These are phyloP conservation scores for Aphis craccivora DNA, from an alignment of 1,140 invertebrate genomes.

Conservation along the genomic window DNA sequence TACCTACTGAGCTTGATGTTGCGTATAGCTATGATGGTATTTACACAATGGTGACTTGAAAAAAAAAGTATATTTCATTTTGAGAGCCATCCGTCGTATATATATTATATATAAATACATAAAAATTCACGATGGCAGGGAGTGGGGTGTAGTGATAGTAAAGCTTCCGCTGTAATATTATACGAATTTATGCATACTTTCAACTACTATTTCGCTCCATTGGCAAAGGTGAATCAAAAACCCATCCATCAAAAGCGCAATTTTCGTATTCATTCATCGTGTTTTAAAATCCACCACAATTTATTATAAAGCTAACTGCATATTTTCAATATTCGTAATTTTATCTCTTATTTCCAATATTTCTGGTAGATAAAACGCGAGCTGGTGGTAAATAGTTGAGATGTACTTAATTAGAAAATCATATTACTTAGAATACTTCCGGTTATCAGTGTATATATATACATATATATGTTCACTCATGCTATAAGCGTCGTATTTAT, in stretches of 20 bases:
- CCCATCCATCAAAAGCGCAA: slow-evolving; percentile 34
- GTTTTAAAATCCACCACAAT: not conserved
- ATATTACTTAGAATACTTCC: not conserved
- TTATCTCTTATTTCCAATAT: not conserved
- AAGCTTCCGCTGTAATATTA: not conserved
- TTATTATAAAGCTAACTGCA: not conserved
- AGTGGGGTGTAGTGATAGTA: not conserved
- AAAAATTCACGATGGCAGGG: not conserved
- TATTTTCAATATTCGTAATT: not conserved
- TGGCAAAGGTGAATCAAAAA: slow-evolving; percentile 31
- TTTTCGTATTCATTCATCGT: not conserved
- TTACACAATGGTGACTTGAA: not conserved
- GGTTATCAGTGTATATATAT: not conserved
- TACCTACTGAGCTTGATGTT: not conserved
- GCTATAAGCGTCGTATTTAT: not conserved
- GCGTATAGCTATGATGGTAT: not conserved
- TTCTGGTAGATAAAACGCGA: too few species aligned
- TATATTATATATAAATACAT: not conserved
- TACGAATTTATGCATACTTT: slow-evolving; percentile 30
- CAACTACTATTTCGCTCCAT: not conserved
- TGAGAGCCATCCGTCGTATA: not conserved
- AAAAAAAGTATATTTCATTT: slow-evolving; percentile 44
- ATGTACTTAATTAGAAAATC: not conserved
- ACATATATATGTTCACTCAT: not conserved
- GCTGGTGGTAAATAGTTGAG: not conserved